Percentiles rank a stretch among this genome's conserved stretches.
These are phyloP conservation scores for Semnornis frantzii DNA, from an alignment of 2,113 vertebrate species.

Conservation along the genomic window DNA sequence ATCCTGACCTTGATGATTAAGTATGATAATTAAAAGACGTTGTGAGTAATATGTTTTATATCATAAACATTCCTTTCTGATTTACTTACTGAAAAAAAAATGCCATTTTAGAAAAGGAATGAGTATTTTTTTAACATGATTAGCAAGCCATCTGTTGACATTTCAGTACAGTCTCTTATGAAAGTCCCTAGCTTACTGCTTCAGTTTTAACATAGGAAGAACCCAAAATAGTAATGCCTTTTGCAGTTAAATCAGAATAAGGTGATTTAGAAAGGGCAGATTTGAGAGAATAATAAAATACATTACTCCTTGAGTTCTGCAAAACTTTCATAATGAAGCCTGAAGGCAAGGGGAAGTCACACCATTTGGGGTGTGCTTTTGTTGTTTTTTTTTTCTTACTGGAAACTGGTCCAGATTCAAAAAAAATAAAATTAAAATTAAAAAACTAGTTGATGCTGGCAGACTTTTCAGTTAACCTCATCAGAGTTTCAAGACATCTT, in stretches of 20 bases:
- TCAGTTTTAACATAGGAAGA: constrained; percentile 79
- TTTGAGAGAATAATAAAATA: constrained; percentile 70
- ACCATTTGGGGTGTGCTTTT: background rate
- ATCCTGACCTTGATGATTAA: constrained; percentile 83
- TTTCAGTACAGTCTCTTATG: constrained; percentile 81
- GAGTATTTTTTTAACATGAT: constrained; percentile 84
- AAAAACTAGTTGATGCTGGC: constrained; percentile 39
- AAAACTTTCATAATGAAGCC: constrained; percentile 59
- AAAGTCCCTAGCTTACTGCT: constrained; percentile 81
- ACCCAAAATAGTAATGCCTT: constrained; percentile 84
- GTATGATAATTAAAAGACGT: constrained; percentile 80
- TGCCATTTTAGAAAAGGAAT: constrained; percentile 80
- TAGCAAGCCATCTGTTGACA: constrained; percentile 88
- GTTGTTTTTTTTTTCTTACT: background rate
- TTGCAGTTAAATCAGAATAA: constrained; percentile 82
- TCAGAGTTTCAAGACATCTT: constrained; percentile 6
- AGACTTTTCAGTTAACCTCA: constrained; percentile 37
- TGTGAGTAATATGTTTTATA: constrained; percentile 83
- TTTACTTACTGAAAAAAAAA: constrained; percentile 75
- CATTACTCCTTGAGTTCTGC: constrained; percentile 25
- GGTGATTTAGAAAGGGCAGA: constrained; percentile 79
- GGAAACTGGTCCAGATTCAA: constrained; percentile 42
- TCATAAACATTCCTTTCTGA: constrained; percentile 81
- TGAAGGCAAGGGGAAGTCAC: constrained; percentile 58
- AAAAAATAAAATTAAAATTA: background rate